Conservation (phyloP, 2,797 vertebrate genomes). For the Bovichtus variegatus region DNA sequence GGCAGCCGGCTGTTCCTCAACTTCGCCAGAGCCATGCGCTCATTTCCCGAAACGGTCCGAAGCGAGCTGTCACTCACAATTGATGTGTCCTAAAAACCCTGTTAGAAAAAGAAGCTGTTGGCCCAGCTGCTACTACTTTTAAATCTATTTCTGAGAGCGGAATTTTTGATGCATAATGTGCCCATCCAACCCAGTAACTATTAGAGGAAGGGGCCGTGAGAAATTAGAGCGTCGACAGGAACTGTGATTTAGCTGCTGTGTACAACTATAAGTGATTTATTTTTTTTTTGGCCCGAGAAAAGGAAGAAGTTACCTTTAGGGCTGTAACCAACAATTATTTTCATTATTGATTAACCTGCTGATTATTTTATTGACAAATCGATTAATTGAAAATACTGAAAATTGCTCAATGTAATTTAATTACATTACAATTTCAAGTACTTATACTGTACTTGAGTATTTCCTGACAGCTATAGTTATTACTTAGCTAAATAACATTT, state of each 20-base stretch:
- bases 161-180: constrained; percentile 54
- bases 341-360: neutral
- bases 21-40: constrained; percentile 56
- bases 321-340: neutral
- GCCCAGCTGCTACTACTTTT: constrained; percentile 71
- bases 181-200: constrained; percentile 55
- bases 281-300: constrained; percentile 5
- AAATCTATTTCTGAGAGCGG: constrained; percentile 64
- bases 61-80: constrained; percentile 77
- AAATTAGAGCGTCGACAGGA: constrained; percentile 51
- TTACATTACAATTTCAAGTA: neutral
- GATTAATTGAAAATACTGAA: constrained; percentile 6
- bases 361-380: neutral
- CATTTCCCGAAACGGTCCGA: constrained; percentile 65
- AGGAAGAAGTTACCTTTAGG: neutral
- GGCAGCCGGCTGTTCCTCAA: constrained; percentile 68
- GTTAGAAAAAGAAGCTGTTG: constrained; percentile 67
- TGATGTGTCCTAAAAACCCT: constrained; percentile 77
- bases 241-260: constrained; percentile 44
- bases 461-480: neutral
- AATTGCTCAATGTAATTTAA: neutral
- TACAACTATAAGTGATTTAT: neutral
- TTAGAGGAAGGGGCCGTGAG: constrained; percentile 42
- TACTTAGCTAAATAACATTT: neutral
- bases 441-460: neutral